A percentile compares a stretch with the other conserved stretches of the same genome.
Conservation (phyloP, 2,797 vertebrate genomes). For the Chrysocyon brachyurus region DNA sequence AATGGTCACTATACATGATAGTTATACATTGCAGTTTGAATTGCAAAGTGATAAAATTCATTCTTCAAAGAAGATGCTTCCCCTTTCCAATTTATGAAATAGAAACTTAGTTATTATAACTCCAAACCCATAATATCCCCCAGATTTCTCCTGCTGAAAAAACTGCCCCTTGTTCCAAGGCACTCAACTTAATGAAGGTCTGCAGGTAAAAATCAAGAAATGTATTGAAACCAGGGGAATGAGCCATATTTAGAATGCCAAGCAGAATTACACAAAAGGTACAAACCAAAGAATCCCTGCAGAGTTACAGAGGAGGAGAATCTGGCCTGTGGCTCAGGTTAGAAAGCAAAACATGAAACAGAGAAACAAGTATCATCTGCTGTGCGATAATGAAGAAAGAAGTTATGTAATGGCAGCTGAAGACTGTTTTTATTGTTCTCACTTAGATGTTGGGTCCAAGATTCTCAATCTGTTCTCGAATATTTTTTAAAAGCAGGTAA, state of each 20-base stretch:
- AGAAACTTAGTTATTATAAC: constrained; percentile 39
- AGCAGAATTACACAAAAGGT: constrained; percentile 69
- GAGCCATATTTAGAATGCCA: constrained; percentile 67
- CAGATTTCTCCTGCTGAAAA: constrained; percentile 62
- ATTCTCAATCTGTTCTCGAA: constrained; percentile 54
- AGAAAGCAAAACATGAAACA: constrained; percentile 73
- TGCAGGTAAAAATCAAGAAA: constrained; percentile 16
- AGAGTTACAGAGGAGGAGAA: constrained; percentile 72
- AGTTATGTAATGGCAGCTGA: constrained; percentile 38
- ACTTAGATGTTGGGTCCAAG: constrained; percentile 37
- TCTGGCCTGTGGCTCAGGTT: constrained; percentile 72
- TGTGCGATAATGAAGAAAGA: constrained; percentile 68
- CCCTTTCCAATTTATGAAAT: constrained; percentile 12
- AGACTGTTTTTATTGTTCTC: constrained; percentile 60
- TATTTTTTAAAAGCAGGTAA: constrained; percentile 55
- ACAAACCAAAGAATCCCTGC: constrained; percentile 54
- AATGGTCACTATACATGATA: not conserved
- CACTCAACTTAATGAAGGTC: constrained; percentile 26
- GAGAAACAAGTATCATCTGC: constrained; percentile 74
- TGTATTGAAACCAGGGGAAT: constrained; percentile 31
- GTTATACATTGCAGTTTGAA: constrained; percentile 10
- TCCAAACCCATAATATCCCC: constrained; percentile 40
- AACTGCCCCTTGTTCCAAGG: constrained; percentile 56
- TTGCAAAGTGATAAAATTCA: constrained; percentile 45
- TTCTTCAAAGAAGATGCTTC: constrained; percentile 11